Percentiles rank a stretch among this genome's conserved stretches.
These are phyloP conservation scores for Stenotaenia linearis DNA, from an alignment of 2,888 invertebrate genomes.

Conservation along the genomic window DNA sequence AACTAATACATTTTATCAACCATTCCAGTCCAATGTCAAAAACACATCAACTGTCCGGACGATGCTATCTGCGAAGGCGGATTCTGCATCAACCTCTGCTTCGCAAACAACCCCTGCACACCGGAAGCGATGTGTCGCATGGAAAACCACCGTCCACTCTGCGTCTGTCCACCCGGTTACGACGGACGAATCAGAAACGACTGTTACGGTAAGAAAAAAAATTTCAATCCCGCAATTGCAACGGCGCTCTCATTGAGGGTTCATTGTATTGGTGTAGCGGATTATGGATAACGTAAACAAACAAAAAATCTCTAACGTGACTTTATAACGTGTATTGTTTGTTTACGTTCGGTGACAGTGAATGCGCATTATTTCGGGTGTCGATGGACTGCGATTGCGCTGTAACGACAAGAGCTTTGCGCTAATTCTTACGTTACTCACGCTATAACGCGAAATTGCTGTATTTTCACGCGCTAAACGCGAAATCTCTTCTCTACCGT, in stretches of 20 bases:
- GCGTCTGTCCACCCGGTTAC: slow-evolving; percentile 63
- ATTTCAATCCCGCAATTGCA: not conserved
- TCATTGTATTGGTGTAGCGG: not conserved
- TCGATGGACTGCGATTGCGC: not conserved
- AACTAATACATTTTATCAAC: not conserved
- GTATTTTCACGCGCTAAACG: too few species aligned
- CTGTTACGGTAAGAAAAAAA: slow-evolving; percentile 30
- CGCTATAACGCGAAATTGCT: not conserved
- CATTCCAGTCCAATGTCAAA: not conserved
- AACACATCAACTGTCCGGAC: slow-evolving; percentile 47
- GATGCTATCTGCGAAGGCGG: slow-evolving; percentile 72
- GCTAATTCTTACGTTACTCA: not conserved
- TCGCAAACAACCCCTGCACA: slow-evolving; percentile 39
- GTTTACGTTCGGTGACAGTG: not conserved
- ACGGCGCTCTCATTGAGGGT: not conserved
- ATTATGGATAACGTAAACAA: not conserved
- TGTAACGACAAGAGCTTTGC: not conserved
- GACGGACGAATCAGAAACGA: slow-evolving; percentile 61
- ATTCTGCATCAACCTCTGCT: slow-evolving; percentile 69
- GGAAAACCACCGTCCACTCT: slow-evolving; percentile 40
- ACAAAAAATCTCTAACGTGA: too few species aligned
- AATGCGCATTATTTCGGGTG: not conserved
- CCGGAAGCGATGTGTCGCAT: slow-evolving; percentile 41
- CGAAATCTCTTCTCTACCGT: not conserved
- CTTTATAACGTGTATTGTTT: too few species aligned